A percentile compares a stretch with the other conserved stretches of the same genome.
Evolutionary conservation across 2,888 invertebrate genomes (phyloP).

Genomic region (Tetrapedia diversipes): DNA sequence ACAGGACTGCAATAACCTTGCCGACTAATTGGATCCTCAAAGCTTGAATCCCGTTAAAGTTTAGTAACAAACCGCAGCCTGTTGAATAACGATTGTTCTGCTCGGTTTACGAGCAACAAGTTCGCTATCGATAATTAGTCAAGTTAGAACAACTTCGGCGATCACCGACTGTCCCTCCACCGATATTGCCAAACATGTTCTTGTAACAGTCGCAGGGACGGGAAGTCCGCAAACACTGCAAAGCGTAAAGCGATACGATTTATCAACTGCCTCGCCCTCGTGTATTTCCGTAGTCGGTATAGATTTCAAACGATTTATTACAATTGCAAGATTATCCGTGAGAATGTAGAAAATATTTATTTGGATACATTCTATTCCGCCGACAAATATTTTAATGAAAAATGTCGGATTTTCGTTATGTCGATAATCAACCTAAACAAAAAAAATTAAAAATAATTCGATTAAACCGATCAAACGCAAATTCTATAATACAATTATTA

Average conservation of each 20-base stretch:
- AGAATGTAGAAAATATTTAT: too few relatives aligned
- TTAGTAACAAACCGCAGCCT: constrained; percentile 71
- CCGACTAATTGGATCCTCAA: constrained; percentile 71
- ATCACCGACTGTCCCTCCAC: constrained; percentile 41
- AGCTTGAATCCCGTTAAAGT: constrained; percentile 66
- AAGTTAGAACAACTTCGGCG: constrained; percentile 65
- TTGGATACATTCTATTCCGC: too few relatives aligned
- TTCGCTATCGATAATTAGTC: constrained; percentile 71
- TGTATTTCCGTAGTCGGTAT: too few relatives aligned
- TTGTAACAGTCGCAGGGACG: neutral
- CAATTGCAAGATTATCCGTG: too few relatives aligned
- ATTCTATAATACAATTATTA: too few relatives aligned
- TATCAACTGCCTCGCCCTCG: too few relatives aligned
- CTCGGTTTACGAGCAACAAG: constrained; percentile 71
- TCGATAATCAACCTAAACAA: too few relatives aligned
- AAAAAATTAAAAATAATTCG: too few relatives aligned
- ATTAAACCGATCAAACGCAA: too few relatives aligned
- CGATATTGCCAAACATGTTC: constrained; percentile 43
- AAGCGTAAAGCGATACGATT: neutral
- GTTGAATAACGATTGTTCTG: constrained; percentile 72
- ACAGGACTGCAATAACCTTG: constrained; percentile 38
- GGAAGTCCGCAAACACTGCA: neutral
- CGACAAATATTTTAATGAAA: too few relatives aligned
- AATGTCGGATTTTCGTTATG: too few relatives aligned
- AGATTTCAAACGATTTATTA: too few relatives aligned